Evolutionary conservation across 1,140 invertebrate genomes (phyloP).

Genomic region (Aphis gossypii): DNA sequence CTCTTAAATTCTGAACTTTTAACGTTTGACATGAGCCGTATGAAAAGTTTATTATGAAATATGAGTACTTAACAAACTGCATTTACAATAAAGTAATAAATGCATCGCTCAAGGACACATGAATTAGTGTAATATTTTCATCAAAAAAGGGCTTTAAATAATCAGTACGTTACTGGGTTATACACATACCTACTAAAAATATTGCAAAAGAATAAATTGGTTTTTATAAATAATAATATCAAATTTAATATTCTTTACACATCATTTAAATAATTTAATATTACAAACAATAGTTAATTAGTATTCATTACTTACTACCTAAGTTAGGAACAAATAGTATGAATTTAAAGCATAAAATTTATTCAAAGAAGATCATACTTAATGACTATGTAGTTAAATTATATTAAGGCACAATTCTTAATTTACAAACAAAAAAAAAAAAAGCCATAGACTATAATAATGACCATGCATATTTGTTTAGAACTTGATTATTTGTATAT

Average conservation of each 20-base stretch:
- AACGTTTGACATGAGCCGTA: conserved; percentile 19
- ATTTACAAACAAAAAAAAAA: background rate
- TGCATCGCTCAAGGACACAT: conserved; percentile 41
- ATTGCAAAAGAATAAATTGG: background rate
- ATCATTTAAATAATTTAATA: background rate
- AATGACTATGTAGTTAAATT: background rate
- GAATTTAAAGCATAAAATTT: background rate
- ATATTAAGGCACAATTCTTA: background rate
- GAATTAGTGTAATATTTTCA: conserved; percentile 23
- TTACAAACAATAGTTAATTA: background rate
- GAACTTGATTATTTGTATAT: background rate
- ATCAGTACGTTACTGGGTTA: background rate
- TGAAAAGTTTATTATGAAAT: conserved; percentile 45
- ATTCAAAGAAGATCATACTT: background rate
- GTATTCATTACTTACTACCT: background rate
- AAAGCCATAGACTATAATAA: background rate
- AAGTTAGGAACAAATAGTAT: background rate
- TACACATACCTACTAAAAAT: background rate
- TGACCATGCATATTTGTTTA: background rate
- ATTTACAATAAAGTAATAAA: conserved; percentile 27
- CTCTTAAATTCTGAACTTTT: background rate
- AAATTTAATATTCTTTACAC: background rate
- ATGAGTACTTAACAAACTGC: conserved; percentile 32
- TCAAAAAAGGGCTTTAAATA: conserved; percentile 1
- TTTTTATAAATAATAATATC: background rate